Conservation (phyloP, 2,797 vertebrate genomes). For the Protosalanx chinensis region DNA sequence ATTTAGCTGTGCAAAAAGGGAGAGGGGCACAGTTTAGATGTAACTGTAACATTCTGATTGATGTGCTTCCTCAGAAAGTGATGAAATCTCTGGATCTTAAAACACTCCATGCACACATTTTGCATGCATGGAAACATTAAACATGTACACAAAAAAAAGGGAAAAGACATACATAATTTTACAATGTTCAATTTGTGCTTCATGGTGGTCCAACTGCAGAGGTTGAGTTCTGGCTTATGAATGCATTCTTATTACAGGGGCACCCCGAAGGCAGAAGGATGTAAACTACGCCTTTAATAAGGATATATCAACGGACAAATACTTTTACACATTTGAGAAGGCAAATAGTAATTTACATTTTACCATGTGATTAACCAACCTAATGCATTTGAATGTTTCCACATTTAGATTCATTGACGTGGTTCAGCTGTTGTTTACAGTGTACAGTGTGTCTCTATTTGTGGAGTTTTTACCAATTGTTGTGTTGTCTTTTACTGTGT, state of each 20-base stretch:
- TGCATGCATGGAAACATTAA: background rate
- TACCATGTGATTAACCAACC: too few relatives aligned
- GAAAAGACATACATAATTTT: background rate
- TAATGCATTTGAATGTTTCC: background rate
- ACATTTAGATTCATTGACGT: background rate
- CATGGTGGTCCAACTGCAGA: background rate
- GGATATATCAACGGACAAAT: background rate
- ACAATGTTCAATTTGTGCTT: background rate
- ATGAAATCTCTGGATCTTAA: background rate
- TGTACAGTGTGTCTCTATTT: too few relatives aligned
- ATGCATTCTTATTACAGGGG: background rate
- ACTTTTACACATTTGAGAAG: too few relatives aligned
- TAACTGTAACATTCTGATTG: background rate
- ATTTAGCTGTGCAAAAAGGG: background rate
- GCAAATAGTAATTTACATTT: too few relatives aligned
- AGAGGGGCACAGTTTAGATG: constrained; percentile 1
- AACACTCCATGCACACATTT: too few relatives aligned
- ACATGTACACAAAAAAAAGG: background rate
- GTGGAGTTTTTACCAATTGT: too few relatives aligned
- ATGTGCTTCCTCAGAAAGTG: background rate
- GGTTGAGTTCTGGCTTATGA: background rate
- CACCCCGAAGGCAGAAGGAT: background rate
- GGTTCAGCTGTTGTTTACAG: background rate
- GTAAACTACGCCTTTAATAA: background rate
- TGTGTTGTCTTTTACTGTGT: too few relatives aligned